These are phyloP conservation scores for Rhodinocichla rosea DNA, from an alignment of 2,113 vertebrate species.

Conservation along the genomic window DNA sequence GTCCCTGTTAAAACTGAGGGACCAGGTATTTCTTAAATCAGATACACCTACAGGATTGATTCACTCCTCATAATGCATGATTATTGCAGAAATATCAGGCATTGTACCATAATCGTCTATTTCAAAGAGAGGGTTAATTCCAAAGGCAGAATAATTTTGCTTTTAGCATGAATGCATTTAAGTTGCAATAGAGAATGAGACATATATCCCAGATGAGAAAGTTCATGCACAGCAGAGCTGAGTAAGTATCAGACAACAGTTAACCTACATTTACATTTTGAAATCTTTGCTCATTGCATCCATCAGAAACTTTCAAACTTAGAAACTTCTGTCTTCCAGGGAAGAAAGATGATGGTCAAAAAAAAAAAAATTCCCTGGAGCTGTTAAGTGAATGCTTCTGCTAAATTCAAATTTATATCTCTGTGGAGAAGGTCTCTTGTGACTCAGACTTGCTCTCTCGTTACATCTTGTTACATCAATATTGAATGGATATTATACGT, in stretches of 20 bases:
- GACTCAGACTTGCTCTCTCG: background rate
- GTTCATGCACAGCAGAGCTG: accelerated
- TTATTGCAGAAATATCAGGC: background rate
- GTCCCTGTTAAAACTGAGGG: background rate
- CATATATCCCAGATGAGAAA: background rate
- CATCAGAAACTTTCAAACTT: background rate
- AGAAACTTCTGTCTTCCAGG: background rate
- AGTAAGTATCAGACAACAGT: background rate
- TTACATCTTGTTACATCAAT: background rate
- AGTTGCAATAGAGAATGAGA: background rate
- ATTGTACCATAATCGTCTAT: background rate
- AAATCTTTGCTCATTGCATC: background rate
- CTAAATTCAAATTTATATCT: background rate
- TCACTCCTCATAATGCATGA: background rate
- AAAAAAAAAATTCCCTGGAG: background rate
- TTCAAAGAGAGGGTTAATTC: background rate
- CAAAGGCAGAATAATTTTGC: background rate
- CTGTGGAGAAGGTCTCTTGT: background rate
- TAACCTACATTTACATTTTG: background rate
- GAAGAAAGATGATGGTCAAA: background rate
- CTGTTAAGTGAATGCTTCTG: background rate
- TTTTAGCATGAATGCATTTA: background rate
- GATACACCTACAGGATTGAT: background rate
- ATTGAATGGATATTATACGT: background rate
- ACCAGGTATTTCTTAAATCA: background rate